Evolutionary conservation across 2,888 invertebrate species (phyloP), one percentile per base, ranked within the genome.

Genomic region (Stenolophus ochropezus): DNA sequence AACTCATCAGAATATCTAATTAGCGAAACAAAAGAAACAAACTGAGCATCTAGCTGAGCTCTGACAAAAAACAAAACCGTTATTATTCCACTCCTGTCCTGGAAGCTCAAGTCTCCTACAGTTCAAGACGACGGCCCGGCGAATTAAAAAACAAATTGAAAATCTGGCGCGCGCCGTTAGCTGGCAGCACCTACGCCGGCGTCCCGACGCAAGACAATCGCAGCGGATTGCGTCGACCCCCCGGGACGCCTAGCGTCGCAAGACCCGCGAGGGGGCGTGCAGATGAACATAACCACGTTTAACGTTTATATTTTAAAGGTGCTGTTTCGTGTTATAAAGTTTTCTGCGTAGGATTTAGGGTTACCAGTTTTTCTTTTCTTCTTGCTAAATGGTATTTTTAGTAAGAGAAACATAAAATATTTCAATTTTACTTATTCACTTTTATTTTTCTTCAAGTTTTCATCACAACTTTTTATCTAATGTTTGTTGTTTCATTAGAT

Each of bases 101-200:
- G 65, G 4, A 8, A 6, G 27, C 16, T 69, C 33, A 18, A 71
- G 71, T 49, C 79, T 71, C 79, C 69, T 65, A 71, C 79, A 79
- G 79, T 27, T 79, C 71, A 33, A 33, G 51, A n/a, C 27, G 78
- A 47, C 56, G 80, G 47, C 80, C 56, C 42, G 18, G 42, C 51
- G 56, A 73, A 80, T 80, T 73, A 80, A 80, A 80, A 80, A 80
- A 80, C 80, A 80, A 80, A 80, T 80, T 80, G 80, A 80, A 80
- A 80, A 80, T 73, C 80, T 80, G 73, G 80, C 73, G 79, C 79
- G 71, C 79, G 73, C 56, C 73, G 80, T 80, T 80, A 79, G 51
- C 20, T 27, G 49, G 42, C 73, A 23, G 27, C 69, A 56, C 73
- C 71, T 58, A 53, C 33, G 33, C 61, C 23, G 16, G 23, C 65